These are phyloP conservation scores for Drosophila ochracea DNA, from an alignment of 2,888 invertebrate species.

Conservation along the genomic window DNA sequence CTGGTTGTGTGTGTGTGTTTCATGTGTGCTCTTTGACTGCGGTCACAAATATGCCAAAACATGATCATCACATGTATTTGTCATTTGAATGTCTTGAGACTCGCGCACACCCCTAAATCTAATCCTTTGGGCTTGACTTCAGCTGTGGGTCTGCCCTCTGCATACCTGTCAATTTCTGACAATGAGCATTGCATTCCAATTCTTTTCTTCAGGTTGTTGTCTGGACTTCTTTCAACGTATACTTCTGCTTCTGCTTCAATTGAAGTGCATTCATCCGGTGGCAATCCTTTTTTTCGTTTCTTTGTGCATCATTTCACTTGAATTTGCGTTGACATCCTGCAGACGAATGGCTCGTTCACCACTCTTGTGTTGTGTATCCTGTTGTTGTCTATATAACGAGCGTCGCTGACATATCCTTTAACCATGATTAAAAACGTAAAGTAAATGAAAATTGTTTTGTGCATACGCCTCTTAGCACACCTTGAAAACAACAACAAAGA, in stretches of 20 bases:
- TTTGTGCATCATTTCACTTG: slow-evolving; percentile 75
- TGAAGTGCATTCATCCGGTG: slow-evolving; percentile 81
- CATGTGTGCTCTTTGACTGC: slow-evolving; percentile 43
- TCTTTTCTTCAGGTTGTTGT: slow-evolving; percentile 24
- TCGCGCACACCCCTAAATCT: slow-evolving; percentile 26
- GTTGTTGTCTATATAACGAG: slow-evolving; percentile 55
- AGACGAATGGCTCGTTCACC: slow-evolving; percentile 23
- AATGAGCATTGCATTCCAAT: slow-evolving; percentile 64
- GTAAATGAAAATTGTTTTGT: slow-evolving; percentile 81
- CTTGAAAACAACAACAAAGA: slow-evolving; percentile 70
- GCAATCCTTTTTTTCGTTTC: slow-evolving; percentile 70
- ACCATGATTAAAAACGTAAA: slow-evolving; percentile 79
- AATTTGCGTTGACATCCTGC: slow-evolving; percentile 76
- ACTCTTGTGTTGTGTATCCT: slow-evolving; percentile 15
- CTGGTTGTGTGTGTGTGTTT: slow-evolving; percentile 2
- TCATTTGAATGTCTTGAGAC: slow-evolving; percentile 47
- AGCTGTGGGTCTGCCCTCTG: slow-evolving; percentile 39
- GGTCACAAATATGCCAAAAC: slow-evolving; percentile 77
- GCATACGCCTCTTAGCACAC: slow-evolving; percentile 81
- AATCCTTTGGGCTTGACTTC: slow-evolving; percentile 69
- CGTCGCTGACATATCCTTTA: slow-evolving; percentile 78
- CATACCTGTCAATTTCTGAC: slow-evolving; percentile 59
- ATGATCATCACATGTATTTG: slow-evolving; percentile 64
- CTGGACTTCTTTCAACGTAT: slow-evolving; percentile 23
- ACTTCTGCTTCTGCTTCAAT: slow-evolving; percentile 69